phyloP scores from a whole-genome alignment of 2,113 vertebrate genomes.

The Blennius ocellaris region DNA sequence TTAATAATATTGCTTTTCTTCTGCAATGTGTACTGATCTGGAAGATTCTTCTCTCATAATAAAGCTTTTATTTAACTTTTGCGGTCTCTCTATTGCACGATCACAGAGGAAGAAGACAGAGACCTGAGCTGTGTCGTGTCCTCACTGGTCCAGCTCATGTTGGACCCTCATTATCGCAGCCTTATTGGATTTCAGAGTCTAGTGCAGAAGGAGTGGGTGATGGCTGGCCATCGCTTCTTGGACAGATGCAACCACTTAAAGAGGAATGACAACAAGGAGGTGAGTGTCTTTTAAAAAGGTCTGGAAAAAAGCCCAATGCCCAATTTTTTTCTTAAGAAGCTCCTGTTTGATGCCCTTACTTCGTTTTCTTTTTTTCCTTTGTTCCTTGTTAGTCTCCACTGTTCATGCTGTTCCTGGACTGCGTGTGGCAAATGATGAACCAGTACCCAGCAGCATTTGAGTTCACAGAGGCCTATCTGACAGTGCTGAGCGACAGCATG shows the following conservation, averaged over 20 bases:
- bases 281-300: conserved; percentile 54
- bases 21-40: not conserved
- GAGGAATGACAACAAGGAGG: conserved; percentile 92
- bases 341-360: not conserved
- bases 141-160: conserved; percentile 94
- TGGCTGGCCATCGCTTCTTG: conserved; percentile 95
- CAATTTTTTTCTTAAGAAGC: not conserved
- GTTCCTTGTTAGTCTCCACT: conserved; percentile 87
- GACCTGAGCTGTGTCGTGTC: conserved; percentile 93
- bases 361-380: not conserved
- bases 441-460: conserved; percentile 96
- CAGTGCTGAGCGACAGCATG: conserved; percentile 91
- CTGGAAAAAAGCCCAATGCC: not conserved
- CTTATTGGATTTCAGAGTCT: conserved; percentile 95
- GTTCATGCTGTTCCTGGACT: conserved; percentile 96
- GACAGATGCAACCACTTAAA: conserved; percentile 98
- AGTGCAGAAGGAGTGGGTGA: conserved; percentile 99
- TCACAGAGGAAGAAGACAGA: conserved; percentile 94
- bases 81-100: conserved; percentile 7
- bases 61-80: not conserved
- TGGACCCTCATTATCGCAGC: conserved; percentile 94
- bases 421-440: conserved; percentile 95
- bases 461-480: conserved; percentile 95
- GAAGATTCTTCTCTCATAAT: not conserved
- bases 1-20: no score